phyloP scores from a whole-genome alignment of 2,888 invertebrate genomes.

The Acrobasis consociella region DNA sequence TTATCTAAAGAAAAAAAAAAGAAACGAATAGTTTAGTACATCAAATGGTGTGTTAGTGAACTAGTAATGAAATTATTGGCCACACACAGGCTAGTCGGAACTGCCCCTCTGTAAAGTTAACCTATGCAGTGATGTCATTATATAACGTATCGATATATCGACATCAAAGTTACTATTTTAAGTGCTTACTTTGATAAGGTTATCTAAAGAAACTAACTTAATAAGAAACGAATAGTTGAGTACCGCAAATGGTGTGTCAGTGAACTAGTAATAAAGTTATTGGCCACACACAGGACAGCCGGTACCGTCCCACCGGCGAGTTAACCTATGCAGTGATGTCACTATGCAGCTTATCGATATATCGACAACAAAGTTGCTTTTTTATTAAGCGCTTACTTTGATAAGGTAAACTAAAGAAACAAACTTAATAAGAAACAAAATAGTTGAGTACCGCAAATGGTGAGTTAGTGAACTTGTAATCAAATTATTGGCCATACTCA shows the following conservation, averaged over 20 bases:
- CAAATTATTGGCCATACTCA: constrained; percentile 81
- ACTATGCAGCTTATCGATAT: constrained; percentile 30
- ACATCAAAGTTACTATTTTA: no score
- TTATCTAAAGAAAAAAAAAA: constrained; percentile 39
- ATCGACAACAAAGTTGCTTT: background rate
- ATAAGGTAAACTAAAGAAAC: constrained; percentile 35
- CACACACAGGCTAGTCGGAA: constrained; percentile 75
- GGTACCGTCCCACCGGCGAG: constrained; percentile 74
- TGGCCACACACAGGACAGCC: constrained; percentile 77
- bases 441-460: constrained; percentile 59
- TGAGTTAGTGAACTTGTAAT: constrained; percentile 80
- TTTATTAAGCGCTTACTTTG: no score
- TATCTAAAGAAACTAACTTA: constrained; percentile 42
- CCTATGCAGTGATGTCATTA: constrained; percentile 55
- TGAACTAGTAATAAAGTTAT: constrained; percentile 82
- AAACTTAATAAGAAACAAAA: constrained; percentile 45
- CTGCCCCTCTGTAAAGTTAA: constrained; percentile 75
- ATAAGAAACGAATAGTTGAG: constrained; percentile 51
- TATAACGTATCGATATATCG: constrained; percentile 29
- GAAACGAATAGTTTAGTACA: constrained; percentile 55
- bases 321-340: constrained; percentile 66
- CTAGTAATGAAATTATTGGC: constrained; percentile 82
- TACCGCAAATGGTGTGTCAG: constrained; percentile 68
- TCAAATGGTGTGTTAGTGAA: constrained; percentile 75
- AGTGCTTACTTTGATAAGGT: constrained; percentile 1